phyloP scores from a whole-genome alignment of 2,888 invertebrate genomes.

The Sclerodermus sp. region DNA sequence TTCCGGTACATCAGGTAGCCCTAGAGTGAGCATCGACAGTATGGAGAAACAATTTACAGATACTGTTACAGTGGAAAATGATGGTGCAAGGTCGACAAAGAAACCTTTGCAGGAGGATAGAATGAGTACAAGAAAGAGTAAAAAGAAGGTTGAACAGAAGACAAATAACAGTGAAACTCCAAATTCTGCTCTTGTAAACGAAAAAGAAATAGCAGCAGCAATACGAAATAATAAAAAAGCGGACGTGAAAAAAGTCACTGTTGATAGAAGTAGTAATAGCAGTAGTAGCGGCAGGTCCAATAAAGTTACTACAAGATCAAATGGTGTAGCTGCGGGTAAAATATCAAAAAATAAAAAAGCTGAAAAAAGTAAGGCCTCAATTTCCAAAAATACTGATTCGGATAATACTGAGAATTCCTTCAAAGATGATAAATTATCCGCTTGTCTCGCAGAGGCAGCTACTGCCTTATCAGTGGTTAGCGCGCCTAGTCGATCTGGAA shows the following conservation, averaged over 20 bases:
- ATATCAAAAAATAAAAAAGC: slow-evolving; percentile 41
- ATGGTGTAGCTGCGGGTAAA: slow-evolving; percentile 30
- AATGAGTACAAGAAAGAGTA: slow-evolving; percentile 30
- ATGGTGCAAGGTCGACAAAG: slow-evolving; percentile 40
- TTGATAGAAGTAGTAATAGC: slow-evolving; percentile 15
- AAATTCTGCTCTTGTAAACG: slow-evolving; percentile 7
- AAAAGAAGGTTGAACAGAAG: slow-evolving; percentile 27
- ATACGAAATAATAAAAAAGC: slow-evolving; percentile 25
- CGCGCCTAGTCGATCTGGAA: slow-evolving; percentile 28
- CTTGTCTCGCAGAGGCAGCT: slow-evolving; percentile 53
- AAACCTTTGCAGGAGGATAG: slow-evolving; percentile 40
- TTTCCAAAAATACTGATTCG: slow-evolving; percentile 29
- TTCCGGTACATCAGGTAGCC: slow-evolving; percentile 71
- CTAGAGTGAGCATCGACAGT: slow-evolving; percentile 60
- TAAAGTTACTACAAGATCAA: slow-evolving; percentile 36
- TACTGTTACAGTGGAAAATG: slow-evolving; percentile 28
- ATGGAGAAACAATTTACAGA: slow-evolving; percentile 27
- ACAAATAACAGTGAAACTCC: slow-evolving; percentile 13
- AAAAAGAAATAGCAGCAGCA: slow-evolving; percentile 14
- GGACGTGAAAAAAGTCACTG: slow-evolving; percentile 21
- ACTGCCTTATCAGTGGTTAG: slow-evolving; percentile 47
- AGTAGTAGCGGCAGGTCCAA: slow-evolving; percentile 6
- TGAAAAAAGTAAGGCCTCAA: slow-evolving; percentile 39
- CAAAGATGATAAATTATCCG: slow-evolving; percentile 50
- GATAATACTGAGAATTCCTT: slow-evolving; percentile 30